phyloP scores from a whole-genome alignment of 1,140 invertebrate genomes.

The Plodia interpunctella region DNA sequence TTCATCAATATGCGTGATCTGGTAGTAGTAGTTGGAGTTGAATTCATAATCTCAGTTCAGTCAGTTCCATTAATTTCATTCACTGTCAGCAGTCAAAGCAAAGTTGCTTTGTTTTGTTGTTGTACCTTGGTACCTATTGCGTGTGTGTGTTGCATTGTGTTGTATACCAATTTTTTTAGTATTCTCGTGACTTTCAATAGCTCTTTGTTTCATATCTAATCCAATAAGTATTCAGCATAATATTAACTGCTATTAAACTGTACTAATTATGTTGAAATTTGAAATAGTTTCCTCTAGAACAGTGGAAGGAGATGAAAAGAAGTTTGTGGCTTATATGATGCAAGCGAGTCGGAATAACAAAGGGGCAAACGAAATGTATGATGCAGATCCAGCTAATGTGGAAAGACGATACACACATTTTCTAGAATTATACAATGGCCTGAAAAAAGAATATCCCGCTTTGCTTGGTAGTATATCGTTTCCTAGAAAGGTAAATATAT shows the following conservation, averaged over 20 bases:
- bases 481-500: slow-evolving; percentile 81
- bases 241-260: slow-evolving; percentile 7
- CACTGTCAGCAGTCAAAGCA: no score
- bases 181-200: no score
- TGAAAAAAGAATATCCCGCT: slow-evolving; percentile 80
- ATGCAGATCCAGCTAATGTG: slow-evolving; percentile 80
- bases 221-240: no score
- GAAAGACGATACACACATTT: slow-evolving; percentile 88
- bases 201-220: no score
- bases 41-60: no score
- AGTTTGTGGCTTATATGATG: slow-evolving; percentile 81
- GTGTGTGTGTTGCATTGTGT: no score
- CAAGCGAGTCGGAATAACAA: slow-evolving; percentile 76
- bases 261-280: slow-evolving; percentile 57
- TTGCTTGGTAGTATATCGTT: slow-evolving; percentile 80
- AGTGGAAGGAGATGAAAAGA: slow-evolving; percentile 75
- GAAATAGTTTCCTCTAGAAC: slow-evolving; percentile 65
- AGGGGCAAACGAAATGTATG: slow-evolving; percentile 43
- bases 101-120: no score
- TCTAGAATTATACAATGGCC: slow-evolving; percentile 80
- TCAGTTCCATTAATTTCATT: no score
- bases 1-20: no score
- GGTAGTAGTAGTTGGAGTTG: no score
- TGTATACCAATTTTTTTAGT: no score
- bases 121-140: no score